Evolutionary conservation across 2,797 vertebrate genomes (phyloP).

Genomic region (Furcifer pardalis): DNA sequence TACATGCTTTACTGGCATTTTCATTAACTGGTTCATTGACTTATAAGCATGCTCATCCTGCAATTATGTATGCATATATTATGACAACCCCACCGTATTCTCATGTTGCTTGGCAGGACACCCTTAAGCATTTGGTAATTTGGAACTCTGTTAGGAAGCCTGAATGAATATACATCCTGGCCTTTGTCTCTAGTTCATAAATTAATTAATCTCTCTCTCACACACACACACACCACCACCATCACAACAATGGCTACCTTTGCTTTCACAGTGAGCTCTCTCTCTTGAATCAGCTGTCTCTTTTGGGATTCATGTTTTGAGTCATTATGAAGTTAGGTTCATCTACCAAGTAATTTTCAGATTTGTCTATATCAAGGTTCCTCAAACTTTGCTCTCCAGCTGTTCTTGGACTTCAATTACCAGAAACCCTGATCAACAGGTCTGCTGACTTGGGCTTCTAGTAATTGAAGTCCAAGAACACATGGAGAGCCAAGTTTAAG

Average conservation of each 20-base stretch:
- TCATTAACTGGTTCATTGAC: background rate
- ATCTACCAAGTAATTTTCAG: background rate
- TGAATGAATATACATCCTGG: background rate
- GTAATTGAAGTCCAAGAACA: too few relatives aligned
- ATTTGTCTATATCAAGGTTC: too few relatives aligned
- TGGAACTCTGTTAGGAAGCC: background rate
- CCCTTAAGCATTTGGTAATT: background rate
- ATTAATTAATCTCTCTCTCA: background rate
- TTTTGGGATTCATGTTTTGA: background rate
- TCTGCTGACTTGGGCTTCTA: too few relatives aligned
- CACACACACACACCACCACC: too few relatives aligned
- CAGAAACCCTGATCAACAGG: too few relatives aligned
- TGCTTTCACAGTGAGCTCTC: background rate
- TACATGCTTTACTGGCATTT: slow-evolving; percentile 37
- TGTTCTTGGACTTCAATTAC: too few relatives aligned
- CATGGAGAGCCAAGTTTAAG: too few relatives aligned
- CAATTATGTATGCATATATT: background rate
- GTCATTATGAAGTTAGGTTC: background rate
- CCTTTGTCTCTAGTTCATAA: background rate
- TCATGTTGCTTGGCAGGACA: background rate
- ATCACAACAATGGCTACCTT: too few relatives aligned
- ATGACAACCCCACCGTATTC: background rate
- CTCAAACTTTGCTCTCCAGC: too few relatives aligned
- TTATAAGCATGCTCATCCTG: background rate
- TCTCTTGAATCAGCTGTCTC: background rate